phyloP scores from a whole-genome alignment of 2,113 vertebrate genomes.

The Pachyramphus minor region DNA sequence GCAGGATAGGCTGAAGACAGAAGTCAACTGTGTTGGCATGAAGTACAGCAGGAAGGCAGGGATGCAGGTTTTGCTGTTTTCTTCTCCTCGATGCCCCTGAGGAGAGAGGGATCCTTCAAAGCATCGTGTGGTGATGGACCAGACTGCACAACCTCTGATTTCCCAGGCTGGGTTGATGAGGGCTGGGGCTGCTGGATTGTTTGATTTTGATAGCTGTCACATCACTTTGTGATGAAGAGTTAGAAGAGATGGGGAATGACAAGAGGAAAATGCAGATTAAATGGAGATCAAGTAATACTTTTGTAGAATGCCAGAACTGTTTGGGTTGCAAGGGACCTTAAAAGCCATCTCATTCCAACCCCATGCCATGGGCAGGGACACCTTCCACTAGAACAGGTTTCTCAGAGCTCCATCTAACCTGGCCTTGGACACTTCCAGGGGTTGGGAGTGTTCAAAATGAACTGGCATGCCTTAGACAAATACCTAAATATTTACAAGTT shows the following conservation, averaged over 20 bases:
- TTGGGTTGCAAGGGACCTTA: background rate
- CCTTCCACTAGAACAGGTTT: no score
- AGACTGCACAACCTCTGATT: background rate
- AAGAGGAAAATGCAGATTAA: background rate
- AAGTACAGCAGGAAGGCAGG: background rate
- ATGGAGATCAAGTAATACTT: background rate
- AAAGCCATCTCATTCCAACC: background rate
- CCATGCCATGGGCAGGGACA: accelerated
- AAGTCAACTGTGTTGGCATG: background rate
- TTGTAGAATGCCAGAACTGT: background rate
- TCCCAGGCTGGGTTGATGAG: background rate
- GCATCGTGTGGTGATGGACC: accelerated
- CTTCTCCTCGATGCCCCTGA: background rate
- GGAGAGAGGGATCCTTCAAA: background rate
- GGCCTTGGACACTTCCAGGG: background rate
- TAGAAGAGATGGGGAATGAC: background rate
- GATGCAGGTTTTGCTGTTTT: background rate
- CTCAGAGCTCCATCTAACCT: background rate
- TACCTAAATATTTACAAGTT: background rate
- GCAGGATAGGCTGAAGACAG: background rate
- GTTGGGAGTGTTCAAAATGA: background rate
- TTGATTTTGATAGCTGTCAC: background rate
- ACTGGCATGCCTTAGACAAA: background rate
- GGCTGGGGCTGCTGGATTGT: background rate
- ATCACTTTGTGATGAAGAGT: background rate